Percentiles rank a stretch among this genome's conserved stretches.
These are phyloP conservation scores for Oligia fasciuncula DNA, from an alignment of 2,888 invertebrate genomes.

Conservation along the genomic window DNA sequence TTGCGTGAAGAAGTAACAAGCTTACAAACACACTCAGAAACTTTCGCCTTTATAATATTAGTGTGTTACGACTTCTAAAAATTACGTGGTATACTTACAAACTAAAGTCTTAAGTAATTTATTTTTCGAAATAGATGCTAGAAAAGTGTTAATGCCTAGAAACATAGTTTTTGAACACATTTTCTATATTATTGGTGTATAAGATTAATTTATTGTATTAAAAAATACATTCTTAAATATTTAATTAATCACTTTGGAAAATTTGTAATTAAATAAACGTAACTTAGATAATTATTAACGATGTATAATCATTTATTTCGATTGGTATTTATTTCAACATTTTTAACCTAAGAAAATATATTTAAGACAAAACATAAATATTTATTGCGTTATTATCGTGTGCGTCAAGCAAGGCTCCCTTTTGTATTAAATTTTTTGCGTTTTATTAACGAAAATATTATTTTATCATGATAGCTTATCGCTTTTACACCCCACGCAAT, in stretches of 20 bases:
- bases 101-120: background rate
- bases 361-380: conserved; percentile 5
- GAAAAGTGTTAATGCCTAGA: background rate
- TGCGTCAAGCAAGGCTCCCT: conserved; percentile 47
- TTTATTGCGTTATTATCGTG: conserved; percentile 20
- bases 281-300: background rate
- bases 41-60: too few species aligned
- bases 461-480: conserved; percentile 75
- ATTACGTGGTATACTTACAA: conserved; percentile 3
- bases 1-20: too few species aligned
- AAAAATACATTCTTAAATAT: background rate
- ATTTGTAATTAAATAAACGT: background rate
- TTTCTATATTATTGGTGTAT: background rate
- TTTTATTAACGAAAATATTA: conserved; percentile 65
- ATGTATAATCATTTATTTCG: background rate
- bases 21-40: too few species aligned
- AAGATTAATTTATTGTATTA: too few species aligned
- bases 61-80: background rate
- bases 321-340: background rate
- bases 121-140: background rate
- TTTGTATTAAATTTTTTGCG: conserved; percentile 39
- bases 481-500: conserved; percentile 86
- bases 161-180: background rate
- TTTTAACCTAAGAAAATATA: background rate
- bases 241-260: background rate